Evolutionary conservation across 1,140 invertebrate genomes (phyloP), one percentile per base, ranked within the genome.

Genomic region (Phortica variegata): DNA sequence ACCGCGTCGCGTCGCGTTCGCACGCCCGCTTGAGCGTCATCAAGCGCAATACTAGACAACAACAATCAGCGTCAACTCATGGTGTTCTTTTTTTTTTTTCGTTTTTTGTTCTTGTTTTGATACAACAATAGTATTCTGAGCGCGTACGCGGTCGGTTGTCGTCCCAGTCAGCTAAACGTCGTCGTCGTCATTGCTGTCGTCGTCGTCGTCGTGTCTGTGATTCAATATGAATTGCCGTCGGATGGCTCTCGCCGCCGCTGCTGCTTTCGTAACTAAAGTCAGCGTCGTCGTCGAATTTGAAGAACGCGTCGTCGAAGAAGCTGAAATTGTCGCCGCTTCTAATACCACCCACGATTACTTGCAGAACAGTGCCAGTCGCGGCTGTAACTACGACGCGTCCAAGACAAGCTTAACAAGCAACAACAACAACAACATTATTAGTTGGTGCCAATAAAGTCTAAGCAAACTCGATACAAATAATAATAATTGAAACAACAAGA

Each of bases 111-210:
- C 23, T 26, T 26, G 5, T 26, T 26, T 26, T 5, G 5, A 26
- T 26, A 26, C 23, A 26, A 26, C n/a, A n/a, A n/a, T n/a, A 26
- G 23, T 26, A 26, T 6, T 6, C 10, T 15, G 32, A 15, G 5
- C n/a, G 13, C 18, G 6, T 17, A 16, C 36, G 33, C 33, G 33
- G 8, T 15, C 4, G 33, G 10, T 10, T 34, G 12, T 29, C 6
- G 26, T 12, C 12, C 5, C 50, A 53, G 47, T 52, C 40, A 34
- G 41, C 53, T 55, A 49, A 34, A 55, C 48, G 50, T 32, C 43
- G 45, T 50, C 26, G 32, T 56, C 56, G 55, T 59, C 65, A 65
- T 63, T 33, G 16, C 15, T 60, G 60, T 72, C 63, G 68, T 49
- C 54, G 58, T 58, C 59, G 63, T 55, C 51, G 31, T 59, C 29